A percentile compares a stretch with the other conserved stretches of the same genome.
phyloP scores from a whole-genome alignment of 1,140 invertebrate species.

The Acyrthosiphon pisum region DNA sequence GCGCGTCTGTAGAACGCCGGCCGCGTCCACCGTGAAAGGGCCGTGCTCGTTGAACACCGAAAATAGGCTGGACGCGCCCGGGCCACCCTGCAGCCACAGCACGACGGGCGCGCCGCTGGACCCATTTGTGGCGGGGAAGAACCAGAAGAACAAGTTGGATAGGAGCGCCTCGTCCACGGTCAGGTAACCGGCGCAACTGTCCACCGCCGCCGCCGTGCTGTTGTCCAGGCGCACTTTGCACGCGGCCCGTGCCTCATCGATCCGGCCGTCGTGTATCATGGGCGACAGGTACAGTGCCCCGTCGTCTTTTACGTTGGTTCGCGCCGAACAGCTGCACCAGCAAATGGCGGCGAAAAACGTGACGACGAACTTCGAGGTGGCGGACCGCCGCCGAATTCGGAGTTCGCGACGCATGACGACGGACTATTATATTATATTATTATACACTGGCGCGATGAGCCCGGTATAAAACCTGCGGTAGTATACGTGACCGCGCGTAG shows the following conservation, averaged over 20 bases:
- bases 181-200: constrained; percentile 72
- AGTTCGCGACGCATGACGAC: not conserved
- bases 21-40: constrained; percentile 66
- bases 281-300: constrained; percentile 58
- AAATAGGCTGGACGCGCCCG: constrained; percentile 75
- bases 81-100: constrained; percentile 81
- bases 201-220: not conserved
- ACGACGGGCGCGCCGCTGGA: constrained; percentile 69
- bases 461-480: not conserved
- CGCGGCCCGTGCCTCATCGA: constrained; percentile 51
- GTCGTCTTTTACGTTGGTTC: not conserved
- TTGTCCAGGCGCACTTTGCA: constrained; percentile 57
- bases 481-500: not conserved
- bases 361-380: not conserved
- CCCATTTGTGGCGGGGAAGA: constrained; percentile 70
- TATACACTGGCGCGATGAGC: not conserved
- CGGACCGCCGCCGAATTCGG: not conserved
- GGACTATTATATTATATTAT: not conserved
- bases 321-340: not conserved
- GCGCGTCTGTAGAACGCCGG: not conserved
- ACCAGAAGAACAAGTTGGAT: constrained; percentile 79
- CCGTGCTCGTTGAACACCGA: constrained; percentile 76
- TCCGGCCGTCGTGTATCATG: constrained; percentile 56
- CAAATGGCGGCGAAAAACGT: not conserved
- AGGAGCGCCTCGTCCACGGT: constrained; percentile 70